Conservation (phyloP, 2,797 vertebrate genomes). For the Coreius guichenoti region DNA sequence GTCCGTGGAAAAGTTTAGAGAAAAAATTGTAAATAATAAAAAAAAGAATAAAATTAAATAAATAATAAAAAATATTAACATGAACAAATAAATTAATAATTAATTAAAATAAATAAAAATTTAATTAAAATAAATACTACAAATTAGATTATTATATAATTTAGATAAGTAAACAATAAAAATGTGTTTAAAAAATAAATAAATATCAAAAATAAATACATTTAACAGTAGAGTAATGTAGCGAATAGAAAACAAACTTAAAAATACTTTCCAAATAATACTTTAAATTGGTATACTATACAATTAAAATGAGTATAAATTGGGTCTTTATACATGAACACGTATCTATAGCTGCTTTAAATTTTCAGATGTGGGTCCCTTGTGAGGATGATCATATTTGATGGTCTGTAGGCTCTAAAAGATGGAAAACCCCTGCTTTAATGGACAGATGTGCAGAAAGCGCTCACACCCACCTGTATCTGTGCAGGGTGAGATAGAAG, state of each 20-base stretch:
- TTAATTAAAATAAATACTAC: neutral
- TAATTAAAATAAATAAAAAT: no score
- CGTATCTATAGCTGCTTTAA: neutral
- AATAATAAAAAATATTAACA: no score
- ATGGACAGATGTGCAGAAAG: neutral
- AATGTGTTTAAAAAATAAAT: neutral
- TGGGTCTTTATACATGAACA: neutral
- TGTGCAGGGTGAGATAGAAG: constrained; percentile 94
- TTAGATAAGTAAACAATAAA: neutral
- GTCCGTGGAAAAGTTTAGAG: neutral
- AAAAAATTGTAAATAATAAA: neutral
- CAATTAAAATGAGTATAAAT: neutral
- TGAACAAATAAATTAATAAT: neutral
- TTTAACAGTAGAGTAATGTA: neutral
- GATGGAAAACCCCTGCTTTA: neutral
- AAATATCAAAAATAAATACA: neutral
- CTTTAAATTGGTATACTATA: neutral
- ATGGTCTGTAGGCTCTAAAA: neutral
- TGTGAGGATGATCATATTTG: neutral
- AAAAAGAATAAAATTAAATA: neutral
- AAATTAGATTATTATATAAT: neutral
- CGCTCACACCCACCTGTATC: constrained; percentile 84
- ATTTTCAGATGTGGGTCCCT: neutral
- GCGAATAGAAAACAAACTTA: neutral
- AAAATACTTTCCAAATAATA: neutral